Evolutionary conservation across 2,113 vertebrate genomes (phyloP).

Genomic region (Pongo pygmaeus): DNA sequence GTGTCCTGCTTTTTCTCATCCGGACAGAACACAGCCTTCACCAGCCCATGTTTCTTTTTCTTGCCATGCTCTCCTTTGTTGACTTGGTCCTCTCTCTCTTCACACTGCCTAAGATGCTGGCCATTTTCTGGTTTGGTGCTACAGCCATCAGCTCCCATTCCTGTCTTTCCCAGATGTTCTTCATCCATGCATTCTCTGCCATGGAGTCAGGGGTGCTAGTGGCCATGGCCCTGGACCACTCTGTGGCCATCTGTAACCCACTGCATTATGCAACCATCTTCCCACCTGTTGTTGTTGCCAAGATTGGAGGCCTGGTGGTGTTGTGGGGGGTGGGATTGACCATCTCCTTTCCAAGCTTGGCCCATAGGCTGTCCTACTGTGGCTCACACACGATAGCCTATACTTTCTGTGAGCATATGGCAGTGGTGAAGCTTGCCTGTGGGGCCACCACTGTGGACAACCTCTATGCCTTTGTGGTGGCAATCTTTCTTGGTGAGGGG

Average conservation of each 20-base stretch:
- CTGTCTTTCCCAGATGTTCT: slow-evolving; percentile 73
- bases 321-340: slow-evolving; percentile 52
- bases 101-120: slow-evolving; percentile 67
- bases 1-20: slow-evolving; percentile 62
- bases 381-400: slow-evolving; percentile 59
- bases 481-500: slow-evolving; percentile 61
- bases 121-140: slow-evolving; percentile 68
- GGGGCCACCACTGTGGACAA: slow-evolving; percentile 44
- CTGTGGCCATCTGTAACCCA: slow-evolving; percentile 72
- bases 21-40: slow-evolving; percentile 30
- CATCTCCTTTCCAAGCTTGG: slow-evolving; percentile 66
- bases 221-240: slow-evolving; percentile 64
- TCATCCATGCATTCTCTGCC: slow-evolving; percentile 62
- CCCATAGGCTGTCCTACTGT: slow-evolving; percentile 41
- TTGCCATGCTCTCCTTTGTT: slow-evolving; percentile 66
- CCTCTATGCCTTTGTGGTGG: slow-evolving; percentile 65
- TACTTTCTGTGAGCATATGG: slow-evolving; percentile 71
- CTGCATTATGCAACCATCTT: slow-evolving; percentile 58
- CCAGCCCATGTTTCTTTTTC: slow-evolving; percentile 68
- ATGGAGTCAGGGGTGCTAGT: slow-evolving; percentile 70
- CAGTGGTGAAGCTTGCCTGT: slow-evolving; percentile 69
- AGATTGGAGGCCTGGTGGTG: slow-evolving; percentile 55
- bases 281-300: slow-evolving; percentile 8
- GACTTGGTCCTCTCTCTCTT: slow-evolving; percentile 66
- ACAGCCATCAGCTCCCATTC: slow-evolving; percentile 31